These are phyloP conservation scores for Campoplex nolae DNA, from an alignment of 2,888 invertebrate genomes.

Conservation along the genomic window DNA sequence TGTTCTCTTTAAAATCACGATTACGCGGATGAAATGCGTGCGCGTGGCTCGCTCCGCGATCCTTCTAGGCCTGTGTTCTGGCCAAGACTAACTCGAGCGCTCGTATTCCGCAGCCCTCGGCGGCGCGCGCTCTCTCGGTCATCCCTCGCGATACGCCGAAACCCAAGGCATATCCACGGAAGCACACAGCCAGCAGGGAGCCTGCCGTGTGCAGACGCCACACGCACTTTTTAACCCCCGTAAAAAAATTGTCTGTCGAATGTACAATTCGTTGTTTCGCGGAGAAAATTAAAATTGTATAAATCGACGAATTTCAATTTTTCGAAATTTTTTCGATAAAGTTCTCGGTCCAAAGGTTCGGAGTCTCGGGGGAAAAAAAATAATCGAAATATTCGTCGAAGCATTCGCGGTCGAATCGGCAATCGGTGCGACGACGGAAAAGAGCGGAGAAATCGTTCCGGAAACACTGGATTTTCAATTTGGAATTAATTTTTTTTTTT, in stretches of 20 bases:
- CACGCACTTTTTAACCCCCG: constrained; percentile 82
- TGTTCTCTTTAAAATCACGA: constrained; percentile 49
- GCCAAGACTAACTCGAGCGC: constrained; percentile 84
- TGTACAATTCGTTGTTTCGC: neutral
- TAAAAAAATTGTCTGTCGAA: constrained; percentile 77
- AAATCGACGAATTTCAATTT: neutral
- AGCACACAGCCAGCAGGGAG: constrained; percentile 23
- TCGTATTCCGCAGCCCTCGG: constrained; percentile 82
- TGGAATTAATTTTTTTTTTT: neutral
- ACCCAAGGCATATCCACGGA: constrained; percentile 28
- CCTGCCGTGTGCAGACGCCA: constrained; percentile 53
- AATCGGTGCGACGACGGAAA: neutral
- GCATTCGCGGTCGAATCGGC: neutral
- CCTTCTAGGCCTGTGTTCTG: constrained; percentile 84
- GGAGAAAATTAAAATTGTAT: neutral
- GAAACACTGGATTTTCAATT: neutral
- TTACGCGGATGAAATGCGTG: constrained; percentile 67
- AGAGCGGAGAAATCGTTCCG: neutral
- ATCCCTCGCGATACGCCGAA: constrained; percentile 79
- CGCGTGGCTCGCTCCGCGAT: constrained; percentile 75
- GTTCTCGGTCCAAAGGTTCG: neutral
- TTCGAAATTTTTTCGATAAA: neutral
- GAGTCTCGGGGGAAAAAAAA: neutral
- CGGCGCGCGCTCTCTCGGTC: constrained; percentile 76
- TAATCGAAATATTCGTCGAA: neutral